Evolutionary conservation across 2,888 invertebrate genomes (phyloP).

Genomic region (Omphaloscelis lunosa): DNA sequence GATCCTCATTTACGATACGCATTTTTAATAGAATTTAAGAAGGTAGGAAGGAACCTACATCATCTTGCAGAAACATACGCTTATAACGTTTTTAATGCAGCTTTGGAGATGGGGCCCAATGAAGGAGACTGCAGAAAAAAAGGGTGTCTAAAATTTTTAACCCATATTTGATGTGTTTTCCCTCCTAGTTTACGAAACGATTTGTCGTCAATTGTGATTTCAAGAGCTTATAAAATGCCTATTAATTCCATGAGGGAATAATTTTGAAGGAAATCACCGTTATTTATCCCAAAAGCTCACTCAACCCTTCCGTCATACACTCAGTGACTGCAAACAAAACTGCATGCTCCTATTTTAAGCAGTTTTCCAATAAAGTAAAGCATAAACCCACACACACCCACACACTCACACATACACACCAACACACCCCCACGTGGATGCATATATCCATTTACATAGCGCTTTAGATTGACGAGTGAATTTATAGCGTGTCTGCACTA

Average conservation of each 20-base stretch:
- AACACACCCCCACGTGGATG: not conserved
- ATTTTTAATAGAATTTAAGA: too few relatives aligned
- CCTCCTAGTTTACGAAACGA: not conserved
- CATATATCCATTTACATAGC: not conserved
- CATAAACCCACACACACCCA: not conserved
- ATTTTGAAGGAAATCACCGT: not conserved
- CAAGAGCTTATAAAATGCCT: not conserved
- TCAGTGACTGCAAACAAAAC: not conserved
- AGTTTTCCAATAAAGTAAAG: not conserved
- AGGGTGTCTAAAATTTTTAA: not conserved
- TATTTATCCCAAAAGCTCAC: not conserved
- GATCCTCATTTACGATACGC: too few relatives aligned
- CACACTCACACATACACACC: not conserved
- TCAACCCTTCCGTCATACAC: not conserved
- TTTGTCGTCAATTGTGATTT: not conserved
- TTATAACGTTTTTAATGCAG: not conserved
- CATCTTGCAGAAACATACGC: too few relatives aligned
- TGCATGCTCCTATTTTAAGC: not conserved
- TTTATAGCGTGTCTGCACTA: slow-evolving; percentile 33
- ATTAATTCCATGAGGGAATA: not conserved
- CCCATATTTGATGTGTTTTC: not conserved
- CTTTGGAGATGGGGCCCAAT: not conserved
- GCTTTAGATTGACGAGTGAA: slow-evolving; percentile 20
- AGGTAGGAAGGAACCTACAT: too few relatives aligned
- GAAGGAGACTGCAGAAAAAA: not conserved